phyloP scores from a whole-genome alignment of 2,888 invertebrate species.

The Epinotia ramella region DNA sequence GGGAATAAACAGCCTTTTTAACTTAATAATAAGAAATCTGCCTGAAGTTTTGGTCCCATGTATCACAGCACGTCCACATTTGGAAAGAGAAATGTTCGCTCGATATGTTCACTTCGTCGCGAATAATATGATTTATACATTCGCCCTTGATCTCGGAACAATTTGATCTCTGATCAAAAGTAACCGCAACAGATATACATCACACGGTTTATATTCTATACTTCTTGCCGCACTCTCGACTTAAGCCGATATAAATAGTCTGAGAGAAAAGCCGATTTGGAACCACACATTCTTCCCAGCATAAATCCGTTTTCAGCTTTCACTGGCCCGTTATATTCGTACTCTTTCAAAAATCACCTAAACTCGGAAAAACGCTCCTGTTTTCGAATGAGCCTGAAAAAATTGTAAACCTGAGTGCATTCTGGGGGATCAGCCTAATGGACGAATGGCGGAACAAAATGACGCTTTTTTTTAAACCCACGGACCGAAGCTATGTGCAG shows the following conservation, averaged over 20 bases:
- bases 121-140: not conserved
- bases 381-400: not conserved
- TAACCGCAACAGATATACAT: slow-evolving; percentile 15
- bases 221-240: slow-evolving; percentile 5
- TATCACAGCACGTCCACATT: too few relatives aligned
- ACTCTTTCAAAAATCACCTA: too few relatives aligned
- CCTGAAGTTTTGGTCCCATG: too few relatives aligned
- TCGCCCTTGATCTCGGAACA: not conserved
- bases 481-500: not conserved
- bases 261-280: not conserved
- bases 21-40: too few relatives aligned
- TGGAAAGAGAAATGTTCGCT: not conserved
- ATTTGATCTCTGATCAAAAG: slow-evolving; percentile 24
- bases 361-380: not conserved
- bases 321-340: too few relatives aligned
- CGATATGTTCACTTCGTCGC: not conserved
- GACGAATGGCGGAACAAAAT: not conserved
- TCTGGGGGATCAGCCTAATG: slow-evolving; percentile 5
- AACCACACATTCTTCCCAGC: not conserved
- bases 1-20: too few relatives aligned
- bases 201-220: slow-evolving; percentile 11
- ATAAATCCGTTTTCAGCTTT: too few relatives aligned
- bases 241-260: not conserved
- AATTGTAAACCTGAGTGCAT: not conserved
- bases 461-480: not conserved